A percentile compares a stretch with the other conserved stretches of the same genome.
Conservation (phyloP, 2,797 vertebrate species). For the Mionectes olivaceus region DNA sequence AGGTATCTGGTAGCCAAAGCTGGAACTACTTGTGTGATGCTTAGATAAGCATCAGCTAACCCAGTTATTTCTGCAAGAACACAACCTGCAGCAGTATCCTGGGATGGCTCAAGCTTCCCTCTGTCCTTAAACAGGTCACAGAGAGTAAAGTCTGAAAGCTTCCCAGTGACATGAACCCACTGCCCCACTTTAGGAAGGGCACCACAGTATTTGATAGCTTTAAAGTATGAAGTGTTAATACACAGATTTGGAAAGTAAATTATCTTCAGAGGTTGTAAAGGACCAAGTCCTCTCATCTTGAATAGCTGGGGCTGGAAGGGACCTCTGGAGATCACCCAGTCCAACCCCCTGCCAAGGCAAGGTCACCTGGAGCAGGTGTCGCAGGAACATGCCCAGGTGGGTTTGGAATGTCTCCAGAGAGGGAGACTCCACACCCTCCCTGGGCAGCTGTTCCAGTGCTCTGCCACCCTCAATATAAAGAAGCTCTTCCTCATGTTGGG, state of each 20-base stretch:
- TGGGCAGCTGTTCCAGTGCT: background rate
- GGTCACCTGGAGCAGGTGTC: background rate
- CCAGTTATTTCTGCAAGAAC: constrained; percentile 1
- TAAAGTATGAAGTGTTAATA: background rate
- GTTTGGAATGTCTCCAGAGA: background rate
- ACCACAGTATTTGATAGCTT: background rate
- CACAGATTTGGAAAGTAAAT: background rate
- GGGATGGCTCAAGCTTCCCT: background rate
- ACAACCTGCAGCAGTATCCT: constrained; percentile 12
- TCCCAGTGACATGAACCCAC: background rate
- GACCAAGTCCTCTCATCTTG: background rate
- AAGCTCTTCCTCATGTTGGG: background rate
- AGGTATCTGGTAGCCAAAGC: background rate
- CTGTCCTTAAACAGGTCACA: background rate
- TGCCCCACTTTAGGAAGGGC: background rate
- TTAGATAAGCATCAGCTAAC: constrained; percentile 18
- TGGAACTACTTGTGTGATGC: background rate
- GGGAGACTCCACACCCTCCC: background rate
- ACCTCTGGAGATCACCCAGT: background rate
- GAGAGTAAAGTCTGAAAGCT: background rate
- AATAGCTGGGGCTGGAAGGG: accelerated
- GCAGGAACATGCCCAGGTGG: background rate
- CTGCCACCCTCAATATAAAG: background rate
- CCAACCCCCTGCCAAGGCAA: accelerated
- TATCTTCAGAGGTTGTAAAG: background rate